Evolutionary conservation across 2,113 vertebrate species (phyloP).

Genomic region (Chionis minor): DNA sequence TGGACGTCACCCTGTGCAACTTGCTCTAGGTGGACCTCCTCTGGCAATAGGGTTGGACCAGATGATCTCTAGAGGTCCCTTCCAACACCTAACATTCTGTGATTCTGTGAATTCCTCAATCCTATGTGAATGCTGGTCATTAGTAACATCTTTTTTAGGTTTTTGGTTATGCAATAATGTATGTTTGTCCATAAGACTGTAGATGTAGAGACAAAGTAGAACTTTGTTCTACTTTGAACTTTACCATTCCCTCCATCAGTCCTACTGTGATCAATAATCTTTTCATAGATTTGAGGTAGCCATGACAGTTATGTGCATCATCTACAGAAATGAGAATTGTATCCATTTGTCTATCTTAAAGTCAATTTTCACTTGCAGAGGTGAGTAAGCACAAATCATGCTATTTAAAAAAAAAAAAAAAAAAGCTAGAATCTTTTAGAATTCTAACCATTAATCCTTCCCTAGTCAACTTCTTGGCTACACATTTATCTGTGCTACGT

Average conservation of each 20-base stretch:
- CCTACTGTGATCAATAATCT: neutral
- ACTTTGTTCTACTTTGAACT: neutral
- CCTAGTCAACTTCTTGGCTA: neutral
- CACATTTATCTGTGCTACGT: neutral
- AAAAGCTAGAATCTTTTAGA: neutral
- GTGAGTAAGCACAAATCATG: neutral
- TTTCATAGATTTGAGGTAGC: neutral
- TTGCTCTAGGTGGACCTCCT: too few relatives aligned
- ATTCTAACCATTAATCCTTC: neutral
- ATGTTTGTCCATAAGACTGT: neutral
- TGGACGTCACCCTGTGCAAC: too few relatives aligned
- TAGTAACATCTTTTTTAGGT: neutral
- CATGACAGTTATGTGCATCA: neutral
- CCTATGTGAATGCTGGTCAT: neutral
- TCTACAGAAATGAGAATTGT: neutral
- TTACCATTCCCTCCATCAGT: neutral
- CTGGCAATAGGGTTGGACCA: too few relatives aligned
- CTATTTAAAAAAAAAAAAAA: neutral
- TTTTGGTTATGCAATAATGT: neutral
- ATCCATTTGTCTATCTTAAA: neutral
- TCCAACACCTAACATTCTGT: too few relatives aligned
- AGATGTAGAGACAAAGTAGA: neutral
- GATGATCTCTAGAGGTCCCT: too few relatives aligned
- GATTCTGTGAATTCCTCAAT: neutral
- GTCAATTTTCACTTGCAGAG: neutral